Percentiles rank a stretch among this genome's conserved stretches.
Conservation (phyloP, 2,888 invertebrate species). For the Furcula furcula region DNA sequence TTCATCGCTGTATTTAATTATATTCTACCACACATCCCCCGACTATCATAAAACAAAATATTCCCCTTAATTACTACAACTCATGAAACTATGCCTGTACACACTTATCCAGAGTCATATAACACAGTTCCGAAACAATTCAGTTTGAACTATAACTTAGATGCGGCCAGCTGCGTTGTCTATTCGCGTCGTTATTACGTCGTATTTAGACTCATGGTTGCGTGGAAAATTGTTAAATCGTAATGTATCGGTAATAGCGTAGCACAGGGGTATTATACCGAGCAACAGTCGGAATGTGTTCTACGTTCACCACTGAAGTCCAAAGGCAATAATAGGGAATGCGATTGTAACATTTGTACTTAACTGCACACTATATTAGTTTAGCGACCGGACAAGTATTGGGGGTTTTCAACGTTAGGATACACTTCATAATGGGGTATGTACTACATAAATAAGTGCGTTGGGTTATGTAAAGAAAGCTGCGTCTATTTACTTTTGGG, state of each 20-base stretch:
- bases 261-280: slow-evolving; percentile 26
- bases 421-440: background rate
- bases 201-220: slow-evolving; percentile 17
- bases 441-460: no score
- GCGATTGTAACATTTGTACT: slow-evolving; percentile 33
- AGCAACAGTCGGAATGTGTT: slow-evolving; percentile 34
- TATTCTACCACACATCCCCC: slow-evolving; percentile 10
- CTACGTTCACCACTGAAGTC: slow-evolving; percentile 18
- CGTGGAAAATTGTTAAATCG: slow-evolving; percentile 11
- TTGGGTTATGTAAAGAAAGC: no score
- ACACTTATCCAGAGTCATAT: slow-evolving; percentile 31
- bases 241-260: slow-evolving; percentile 28
- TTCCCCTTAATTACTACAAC: slow-evolving; percentile 23
- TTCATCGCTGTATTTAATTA: no score
- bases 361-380: slow-evolving; percentile 23
- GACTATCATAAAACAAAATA: slow-evolving; percentile 32
- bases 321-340: slow-evolving; percentile 29
- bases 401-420: background rate
- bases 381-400: slow-evolving; percentile 5
- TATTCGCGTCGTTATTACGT: no score
- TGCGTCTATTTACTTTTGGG: no score
- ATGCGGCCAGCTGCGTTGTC: slow-evolving; percentile 14
- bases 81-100: slow-evolving; percentile 30
- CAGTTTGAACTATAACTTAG: slow-evolving; percentile 35
- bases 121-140: slow-evolving; percentile 31